Evolutionary conservation across 1,140 invertebrate genomes (phyloP).

Genomic region (Bacillus rossius): DNA sequence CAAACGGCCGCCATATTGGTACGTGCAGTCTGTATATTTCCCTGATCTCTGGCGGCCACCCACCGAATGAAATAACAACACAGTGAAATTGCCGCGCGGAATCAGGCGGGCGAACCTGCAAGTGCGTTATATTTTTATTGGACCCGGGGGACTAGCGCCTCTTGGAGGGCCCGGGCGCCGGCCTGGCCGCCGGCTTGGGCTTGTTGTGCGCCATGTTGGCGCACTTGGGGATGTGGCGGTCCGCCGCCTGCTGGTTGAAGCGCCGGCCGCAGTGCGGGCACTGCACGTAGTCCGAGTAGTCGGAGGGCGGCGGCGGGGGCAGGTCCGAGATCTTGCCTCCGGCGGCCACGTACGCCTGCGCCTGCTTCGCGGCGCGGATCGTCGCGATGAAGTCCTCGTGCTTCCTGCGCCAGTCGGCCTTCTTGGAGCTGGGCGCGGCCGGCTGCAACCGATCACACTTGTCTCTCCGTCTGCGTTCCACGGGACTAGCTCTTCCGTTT

Average conservation of each 20-base stretch:
- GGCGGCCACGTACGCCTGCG: conserved; percentile 74
- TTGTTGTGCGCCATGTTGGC: conserved; percentile 78
- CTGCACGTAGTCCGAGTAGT: conserved; percentile 83
- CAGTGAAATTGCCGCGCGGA: too few species aligned
- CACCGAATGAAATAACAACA: too few species aligned
- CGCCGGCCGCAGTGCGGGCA: conserved; percentile 87
- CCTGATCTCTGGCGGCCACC: too few species aligned
- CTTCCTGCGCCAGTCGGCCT: conserved; percentile 82
- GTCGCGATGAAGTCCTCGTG: conserved; percentile 90
- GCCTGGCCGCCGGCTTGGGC: conserved; percentile 42
- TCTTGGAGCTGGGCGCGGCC: conserved; percentile 40
- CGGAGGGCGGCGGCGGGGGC: conserved; percentile 81
- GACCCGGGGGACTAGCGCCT: too few species aligned
- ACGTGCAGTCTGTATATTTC: too few species aligned
- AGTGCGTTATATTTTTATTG: too few species aligned
- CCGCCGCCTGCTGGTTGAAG: conserved; percentile 82
- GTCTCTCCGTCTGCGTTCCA: too few species aligned
- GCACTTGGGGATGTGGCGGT: conserved; percentile 92
- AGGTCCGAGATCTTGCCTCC: conserved; percentile 83
- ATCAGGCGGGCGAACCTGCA: too few species aligned
- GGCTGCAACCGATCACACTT: too few species aligned
- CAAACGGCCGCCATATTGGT: too few species aligned
- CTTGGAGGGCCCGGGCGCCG: too few species aligned
- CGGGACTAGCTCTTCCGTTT: too few species aligned
- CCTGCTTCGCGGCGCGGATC: conserved; percentile 83